Evolutionary conservation across 2,888 invertebrate species (phyloP).

Genomic region (Cheilosia vulpina): DNA sequence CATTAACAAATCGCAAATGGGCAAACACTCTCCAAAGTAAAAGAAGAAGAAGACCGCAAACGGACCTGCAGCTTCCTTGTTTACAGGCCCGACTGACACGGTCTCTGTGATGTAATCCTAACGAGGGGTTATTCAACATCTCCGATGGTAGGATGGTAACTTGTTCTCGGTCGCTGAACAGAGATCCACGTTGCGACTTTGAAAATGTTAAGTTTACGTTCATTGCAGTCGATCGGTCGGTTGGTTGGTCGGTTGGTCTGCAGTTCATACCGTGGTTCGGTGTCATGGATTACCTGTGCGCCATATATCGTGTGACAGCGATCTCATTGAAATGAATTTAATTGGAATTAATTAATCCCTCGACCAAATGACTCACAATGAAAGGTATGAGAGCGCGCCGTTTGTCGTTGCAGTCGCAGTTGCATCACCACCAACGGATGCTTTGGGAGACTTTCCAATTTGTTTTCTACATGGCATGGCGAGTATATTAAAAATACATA

Average conservation of each 20-base stretch:
- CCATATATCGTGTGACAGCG: slow-evolving; percentile 42
- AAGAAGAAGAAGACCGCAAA: slow-evolving; percentile 14
- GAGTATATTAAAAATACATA: slow-evolving; percentile 43
- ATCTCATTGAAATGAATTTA: slow-evolving; percentile 40
- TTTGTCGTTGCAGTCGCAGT: not conserved
- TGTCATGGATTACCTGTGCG: slow-evolving; percentile 64
- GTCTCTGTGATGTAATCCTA: slow-evolving; percentile 40
- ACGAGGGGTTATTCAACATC: slow-evolving; percentile 46
- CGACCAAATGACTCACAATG: slow-evolving; percentile 49
- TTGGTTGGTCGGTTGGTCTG: slow-evolving; percentile 33
- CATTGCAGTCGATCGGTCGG: slow-evolving; percentile 44
- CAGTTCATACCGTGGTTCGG: slow-evolving; percentile 15
- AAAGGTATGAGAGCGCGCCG: slow-evolving; percentile 14
- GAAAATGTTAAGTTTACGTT: slow-evolving; percentile 76
- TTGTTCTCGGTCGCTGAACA: slow-evolving; percentile 40
- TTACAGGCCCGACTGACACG: slow-evolving; percentile 26
- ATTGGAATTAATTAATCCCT: slow-evolving; percentile 61
- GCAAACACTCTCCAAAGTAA: not conserved
- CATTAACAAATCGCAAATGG: slow-evolving; percentile 16
- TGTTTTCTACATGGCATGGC: not conserved
- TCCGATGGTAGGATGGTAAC: slow-evolving; percentile 54
- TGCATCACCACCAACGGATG: slow-evolving; percentile 40
- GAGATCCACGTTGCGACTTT: slow-evolving; percentile 57
- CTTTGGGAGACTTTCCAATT: slow-evolving; percentile 50
- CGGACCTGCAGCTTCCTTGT: slow-evolving; percentile 47